Conservation (phyloP, 2,888 invertebrate species). For the Eupithecia exiguata region DNA sequence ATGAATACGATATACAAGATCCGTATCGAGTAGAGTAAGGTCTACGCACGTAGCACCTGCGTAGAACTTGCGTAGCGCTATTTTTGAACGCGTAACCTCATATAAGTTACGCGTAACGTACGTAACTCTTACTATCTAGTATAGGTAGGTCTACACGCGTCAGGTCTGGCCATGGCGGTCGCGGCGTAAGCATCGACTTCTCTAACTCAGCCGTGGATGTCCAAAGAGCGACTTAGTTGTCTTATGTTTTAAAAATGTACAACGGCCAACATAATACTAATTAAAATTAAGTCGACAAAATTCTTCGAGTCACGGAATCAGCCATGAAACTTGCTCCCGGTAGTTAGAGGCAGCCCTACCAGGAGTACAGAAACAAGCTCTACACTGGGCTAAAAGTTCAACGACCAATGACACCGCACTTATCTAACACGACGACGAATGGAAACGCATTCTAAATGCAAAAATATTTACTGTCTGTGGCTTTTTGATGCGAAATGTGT, state of each 20-base stretch:
- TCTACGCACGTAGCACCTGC: no score
- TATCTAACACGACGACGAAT: slow-evolving; percentile 46
- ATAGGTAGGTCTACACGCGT: no score
- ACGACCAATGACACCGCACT: slow-evolving; percentile 58
- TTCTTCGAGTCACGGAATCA: neutral
- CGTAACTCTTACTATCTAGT: no score
- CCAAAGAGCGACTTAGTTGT: no score
- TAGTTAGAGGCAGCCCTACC: slow-evolving; percentile 55
- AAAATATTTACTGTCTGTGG: slow-evolving; percentile 30
- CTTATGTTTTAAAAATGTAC: neutral
- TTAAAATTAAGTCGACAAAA: neutral
- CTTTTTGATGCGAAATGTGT: neutral
- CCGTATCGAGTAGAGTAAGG: neutral
- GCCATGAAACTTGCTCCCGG: slow-evolving; percentile 26
- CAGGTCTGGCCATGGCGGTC: no score
- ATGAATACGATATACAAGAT: no score
- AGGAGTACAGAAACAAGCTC: slow-evolving; percentile 61
- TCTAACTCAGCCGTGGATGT: no score
- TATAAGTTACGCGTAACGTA: no score
- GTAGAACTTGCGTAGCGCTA: no score
- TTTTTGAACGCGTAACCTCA: no score
- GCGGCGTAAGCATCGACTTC: no score
- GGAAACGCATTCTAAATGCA: slow-evolving; percentile 37
- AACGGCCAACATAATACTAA: neutral
- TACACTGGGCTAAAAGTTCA: slow-evolving; percentile 67